A percentile compares a stretch with the other conserved stretches of the same genome.
Conservation (phyloP, 2,113 vertebrate species). For the Periophthalmodon schlosseri region DNA sequence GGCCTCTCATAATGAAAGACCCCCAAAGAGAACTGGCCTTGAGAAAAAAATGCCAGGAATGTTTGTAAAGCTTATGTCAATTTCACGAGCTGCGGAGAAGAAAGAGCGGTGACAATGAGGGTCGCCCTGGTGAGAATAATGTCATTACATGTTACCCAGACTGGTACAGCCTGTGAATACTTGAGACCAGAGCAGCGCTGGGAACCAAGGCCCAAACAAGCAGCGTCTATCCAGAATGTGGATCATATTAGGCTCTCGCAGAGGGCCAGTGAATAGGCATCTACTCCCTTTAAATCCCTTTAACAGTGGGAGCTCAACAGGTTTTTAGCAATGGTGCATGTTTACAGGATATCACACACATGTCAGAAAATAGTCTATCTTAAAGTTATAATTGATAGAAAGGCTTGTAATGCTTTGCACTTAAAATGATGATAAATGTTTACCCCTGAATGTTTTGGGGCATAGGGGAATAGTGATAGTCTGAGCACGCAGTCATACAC, state of each 20-base stretch:
- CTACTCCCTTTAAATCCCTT: slow-evolving; percentile 61
- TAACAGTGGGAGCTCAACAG: slow-evolving; percentile 36
- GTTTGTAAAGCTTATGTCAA: slow-evolving; percentile 81
- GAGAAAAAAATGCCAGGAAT: slow-evolving; percentile 81
- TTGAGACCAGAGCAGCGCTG: slow-evolving; percentile 40
- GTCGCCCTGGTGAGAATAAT: slow-evolving; percentile 77
- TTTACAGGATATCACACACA: slow-evolving; percentile 2
- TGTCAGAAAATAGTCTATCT: background rate
- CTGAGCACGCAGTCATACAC: slow-evolving; percentile 42
- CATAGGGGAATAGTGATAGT: slow-evolving; percentile 48
- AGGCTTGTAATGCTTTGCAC: background rate
- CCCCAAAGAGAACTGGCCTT: slow-evolving; percentile 64
- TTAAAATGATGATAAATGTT: background rate
- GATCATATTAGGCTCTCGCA: slow-evolving; percentile 57
- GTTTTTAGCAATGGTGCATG: slow-evolving; percentile 19
- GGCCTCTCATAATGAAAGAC: slow-evolving; percentile 38
- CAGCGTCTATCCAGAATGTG: slow-evolving; percentile 39
- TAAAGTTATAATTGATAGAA: background rate
- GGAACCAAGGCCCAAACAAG: slow-evolving; percentile 47
- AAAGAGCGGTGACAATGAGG: slow-evolving; percentile 75
- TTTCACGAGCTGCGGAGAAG: slow-evolving; percentile 76
- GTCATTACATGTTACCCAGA: slow-evolving; percentile 75
- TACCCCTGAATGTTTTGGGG: background rate
- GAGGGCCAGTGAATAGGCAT: slow-evolving; percentile 39
- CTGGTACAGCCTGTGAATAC: slow-evolving; percentile 62